These are phyloP conservation scores for Strix uralensis DNA, from an alignment of 2,113 vertebrate genomes.

Conservation along the genomic window DNA sequence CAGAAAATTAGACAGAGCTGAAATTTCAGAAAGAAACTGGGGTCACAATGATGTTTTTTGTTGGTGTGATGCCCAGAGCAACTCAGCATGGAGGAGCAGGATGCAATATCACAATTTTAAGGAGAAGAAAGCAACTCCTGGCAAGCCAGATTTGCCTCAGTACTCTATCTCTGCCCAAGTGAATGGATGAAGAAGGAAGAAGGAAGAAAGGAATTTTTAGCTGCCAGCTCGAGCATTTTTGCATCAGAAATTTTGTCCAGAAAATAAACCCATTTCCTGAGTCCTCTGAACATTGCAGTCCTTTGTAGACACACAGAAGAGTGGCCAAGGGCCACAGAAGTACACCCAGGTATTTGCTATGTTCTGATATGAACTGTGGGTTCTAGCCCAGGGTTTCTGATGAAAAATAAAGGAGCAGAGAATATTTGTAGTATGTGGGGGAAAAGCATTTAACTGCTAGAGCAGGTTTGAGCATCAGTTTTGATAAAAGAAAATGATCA, in stretches of 20 bases:
- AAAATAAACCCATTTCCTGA: background rate
- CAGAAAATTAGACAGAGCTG: background rate
- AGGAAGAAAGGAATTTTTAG: background rate
- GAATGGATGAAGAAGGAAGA: background rate
- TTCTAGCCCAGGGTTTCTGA: background rate
- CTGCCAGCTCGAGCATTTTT: background rate
- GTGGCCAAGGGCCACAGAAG: background rate
- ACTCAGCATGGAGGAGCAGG: background rate
- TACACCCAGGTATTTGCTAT: background rate
- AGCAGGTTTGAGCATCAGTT: background rate
- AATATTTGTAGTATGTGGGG: background rate
- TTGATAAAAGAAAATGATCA: background rate
- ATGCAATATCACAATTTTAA: background rate
- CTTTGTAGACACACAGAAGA: background rate
- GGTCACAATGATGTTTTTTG: background rate
- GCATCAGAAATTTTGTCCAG: background rate
- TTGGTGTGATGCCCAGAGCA: background rate
- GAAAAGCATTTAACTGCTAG: background rate
- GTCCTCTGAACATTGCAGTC: background rate
- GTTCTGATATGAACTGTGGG: background rate
- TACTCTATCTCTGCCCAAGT: background rate
- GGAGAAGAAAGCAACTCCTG: background rate
- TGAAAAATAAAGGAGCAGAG: background rate
- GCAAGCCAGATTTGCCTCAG: background rate
- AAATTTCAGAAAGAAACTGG: background rate